phyloP scores from a whole-genome alignment of 2,888 invertebrate species.

The Callosobruchus maculatus region DNA sequence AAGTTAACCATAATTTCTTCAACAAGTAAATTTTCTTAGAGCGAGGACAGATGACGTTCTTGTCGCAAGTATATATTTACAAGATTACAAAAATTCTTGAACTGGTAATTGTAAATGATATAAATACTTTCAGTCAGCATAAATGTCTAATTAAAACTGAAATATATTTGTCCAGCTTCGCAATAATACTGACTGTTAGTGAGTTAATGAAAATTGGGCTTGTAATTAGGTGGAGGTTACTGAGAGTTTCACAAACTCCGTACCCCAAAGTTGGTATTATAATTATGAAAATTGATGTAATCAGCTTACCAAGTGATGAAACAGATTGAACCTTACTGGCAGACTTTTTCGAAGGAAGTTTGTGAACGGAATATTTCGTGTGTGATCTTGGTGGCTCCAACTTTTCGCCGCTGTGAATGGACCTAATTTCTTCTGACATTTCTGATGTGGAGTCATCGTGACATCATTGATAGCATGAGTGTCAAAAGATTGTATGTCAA shows the following conservation, averaged over 20 bases:
- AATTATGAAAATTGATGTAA: neutral
- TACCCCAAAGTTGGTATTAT: neutral
- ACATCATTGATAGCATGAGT: neutral
- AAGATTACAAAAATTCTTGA: too few species aligned
- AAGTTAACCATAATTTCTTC: too few species aligned
- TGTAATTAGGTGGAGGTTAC: too few species aligned
- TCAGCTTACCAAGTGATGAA: neutral
- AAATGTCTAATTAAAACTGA: too few species aligned
- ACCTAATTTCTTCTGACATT: slow-evolving; percentile 20
- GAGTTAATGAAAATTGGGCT: too few species aligned
- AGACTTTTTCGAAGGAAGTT: slow-evolving; percentile 9
- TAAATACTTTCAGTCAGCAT: too few species aligned
- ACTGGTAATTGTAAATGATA: too few species aligned
- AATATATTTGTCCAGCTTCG: too few species aligned
- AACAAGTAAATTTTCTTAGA: too few species aligned
- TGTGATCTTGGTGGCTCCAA: slow-evolving; percentile 8
- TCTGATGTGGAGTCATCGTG: slow-evolving; percentile 11
- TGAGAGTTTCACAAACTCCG: neutral
- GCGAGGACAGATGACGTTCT: too few species aligned
- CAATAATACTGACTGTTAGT: too few species aligned
- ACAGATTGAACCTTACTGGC: slow-evolving; percentile 3
- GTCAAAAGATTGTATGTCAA: neutral
- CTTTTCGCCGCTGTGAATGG: slow-evolving; percentile 14
- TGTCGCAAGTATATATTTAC: too few species aligned
- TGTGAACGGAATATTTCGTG: slow-evolving; percentile 1